These are phyloP conservation scores for Varecia variegata DNA, from an alignment of 2,797 vertebrate species.

Conservation along the genomic window DNA sequence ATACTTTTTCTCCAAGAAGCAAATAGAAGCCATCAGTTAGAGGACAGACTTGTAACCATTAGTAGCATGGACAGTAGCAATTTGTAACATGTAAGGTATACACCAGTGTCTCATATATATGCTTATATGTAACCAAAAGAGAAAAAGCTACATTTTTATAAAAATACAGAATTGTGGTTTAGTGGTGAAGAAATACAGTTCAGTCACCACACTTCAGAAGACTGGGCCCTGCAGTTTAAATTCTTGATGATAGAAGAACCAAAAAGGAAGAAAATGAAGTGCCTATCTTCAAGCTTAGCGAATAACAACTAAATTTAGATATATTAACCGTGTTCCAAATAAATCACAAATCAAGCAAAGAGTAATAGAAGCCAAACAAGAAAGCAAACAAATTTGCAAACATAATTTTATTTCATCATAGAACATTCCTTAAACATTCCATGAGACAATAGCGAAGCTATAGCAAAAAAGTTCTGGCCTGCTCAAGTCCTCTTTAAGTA, in stretches of 20 bases:
- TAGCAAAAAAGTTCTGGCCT: not conserved
- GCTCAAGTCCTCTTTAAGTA: not conserved
- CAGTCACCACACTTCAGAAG: not conserved
- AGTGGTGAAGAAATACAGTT: not conserved
- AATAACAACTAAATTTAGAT: not conserved
- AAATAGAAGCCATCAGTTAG: conserved; percentile 75
- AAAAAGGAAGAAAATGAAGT: conserved; percentile 67
- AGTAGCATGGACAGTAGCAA: conserved; percentile 64
- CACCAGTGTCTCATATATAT: conserved; percentile 66
- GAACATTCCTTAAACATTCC: not conserved
- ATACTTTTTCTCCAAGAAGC: conserved; percentile 69
- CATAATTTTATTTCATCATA: not conserved
- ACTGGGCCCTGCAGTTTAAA: not conserved
- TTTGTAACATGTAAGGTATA: conserved; percentile 76
- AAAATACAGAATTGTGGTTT: conserved; percentile 56
- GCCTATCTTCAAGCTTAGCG: not conserved
- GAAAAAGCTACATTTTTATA: conserved; percentile 62
- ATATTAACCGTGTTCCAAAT: not conserved
- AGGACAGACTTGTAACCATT: conserved; percentile 72
- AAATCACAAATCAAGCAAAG: not conserved
- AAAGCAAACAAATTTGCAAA: not conserved
- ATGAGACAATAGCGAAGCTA: not conserved
- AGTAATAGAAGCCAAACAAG: not conserved
- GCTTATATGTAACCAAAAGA: conserved; percentile 64
- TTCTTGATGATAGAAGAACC: not conserved